Conservation (phyloP, 2,888 invertebrate genomes). For the Augiades crinisus region DNA sequence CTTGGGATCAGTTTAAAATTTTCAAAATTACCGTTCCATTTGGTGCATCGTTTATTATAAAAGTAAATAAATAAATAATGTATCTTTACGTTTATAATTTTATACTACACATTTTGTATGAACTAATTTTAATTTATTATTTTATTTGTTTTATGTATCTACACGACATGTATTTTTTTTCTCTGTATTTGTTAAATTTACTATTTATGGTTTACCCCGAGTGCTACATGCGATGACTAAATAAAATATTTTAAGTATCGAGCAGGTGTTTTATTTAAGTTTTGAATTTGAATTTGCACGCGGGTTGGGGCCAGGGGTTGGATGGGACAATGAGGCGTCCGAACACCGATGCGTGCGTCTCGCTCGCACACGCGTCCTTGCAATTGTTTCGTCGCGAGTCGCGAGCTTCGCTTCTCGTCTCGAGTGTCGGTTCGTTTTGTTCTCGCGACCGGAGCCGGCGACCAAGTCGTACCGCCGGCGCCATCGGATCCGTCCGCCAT, state of each 20-base stretch:
- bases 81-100: background rate
- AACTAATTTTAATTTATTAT: background rate
- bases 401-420: slow-evolving; percentile 49
- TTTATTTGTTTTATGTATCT: background rate
- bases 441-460: slow-evolving; percentile 35
- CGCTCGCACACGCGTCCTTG: slow-evolving; percentile 39
- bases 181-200: background rate
- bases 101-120: background rate
- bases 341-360: too few relatives aligned
- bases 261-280: slow-evolving; percentile 27
- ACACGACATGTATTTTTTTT: too few relatives aligned
- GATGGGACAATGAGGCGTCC: too few relatives aligned
- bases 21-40: too few relatives aligned
- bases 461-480: slow-evolving; percentile 31
- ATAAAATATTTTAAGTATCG: slow-evolving; percentile 17
- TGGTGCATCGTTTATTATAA: too few relatives aligned
- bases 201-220: background rate
- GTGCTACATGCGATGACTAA: slow-evolving; percentile 2
- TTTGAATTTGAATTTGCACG: slow-evolving; percentile 28
- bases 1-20: too few relatives aligned
- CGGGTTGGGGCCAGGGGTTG: slow-evolving; percentile 27
- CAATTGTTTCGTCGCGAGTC: slow-evolving; percentile 45
- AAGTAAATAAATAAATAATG: background rate
- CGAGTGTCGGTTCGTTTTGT: slow-evolving; percentile 41
- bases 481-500: slow-evolving; percentile 48